Conservation (phyloP, 30 jellyfish, hydroid and myxozoan species). For the Aurelia coerulea region DNA sequence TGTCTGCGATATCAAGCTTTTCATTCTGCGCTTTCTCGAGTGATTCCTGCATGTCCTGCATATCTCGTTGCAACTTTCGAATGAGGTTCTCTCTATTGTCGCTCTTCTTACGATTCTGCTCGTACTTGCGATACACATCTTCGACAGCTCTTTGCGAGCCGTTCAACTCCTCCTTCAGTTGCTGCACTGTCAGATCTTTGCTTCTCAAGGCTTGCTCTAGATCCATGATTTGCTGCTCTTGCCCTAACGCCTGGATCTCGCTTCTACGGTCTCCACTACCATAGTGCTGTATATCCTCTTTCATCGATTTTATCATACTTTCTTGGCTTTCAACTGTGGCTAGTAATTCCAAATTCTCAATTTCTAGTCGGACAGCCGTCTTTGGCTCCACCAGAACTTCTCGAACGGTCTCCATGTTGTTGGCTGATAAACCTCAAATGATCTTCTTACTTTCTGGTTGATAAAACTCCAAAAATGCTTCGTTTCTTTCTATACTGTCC, state of each 20-base stretch:
- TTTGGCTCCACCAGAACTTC: conserved; percentile 28
- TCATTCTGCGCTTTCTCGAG: conserved; percentile 91
- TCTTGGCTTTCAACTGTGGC: conserved; percentile 98
- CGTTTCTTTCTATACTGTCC: no score
- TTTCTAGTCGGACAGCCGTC: conserved; percentile 83
- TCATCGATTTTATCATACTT: conserved; percentile 77
- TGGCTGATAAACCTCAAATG: background rate
- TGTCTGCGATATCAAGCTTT: conserved; percentile 84
- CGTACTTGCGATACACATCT: conserved; percentile 90
- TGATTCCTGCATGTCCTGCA: conserved; percentile 79
- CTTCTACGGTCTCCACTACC: conserved; percentile 66
- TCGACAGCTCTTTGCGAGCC: conserved; percentile 78
- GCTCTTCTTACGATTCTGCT: conserved; percentile 81
- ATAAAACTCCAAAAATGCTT: no score
- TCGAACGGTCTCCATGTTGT: conserved; percentile 28
- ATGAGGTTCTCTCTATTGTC: conserved; percentile 80
- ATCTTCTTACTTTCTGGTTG: no score
- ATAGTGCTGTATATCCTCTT: conserved; percentile 74
- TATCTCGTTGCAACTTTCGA: conserved; percentile 84
- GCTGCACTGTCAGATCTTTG: conserved; percentile 86
- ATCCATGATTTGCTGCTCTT: conserved; percentile 91
- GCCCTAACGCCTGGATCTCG: conserved; percentile 82
- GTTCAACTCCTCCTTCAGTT: conserved; percentile 79
- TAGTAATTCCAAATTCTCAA: conserved; percentile 88
- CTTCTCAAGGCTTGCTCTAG: conserved; percentile 77